Evolutionary conservation across 2,888 invertebrate genomes (phyloP), one percentile per base, ranked within the genome.

Genomic region (Lampropteryx suffumata): DNA sequence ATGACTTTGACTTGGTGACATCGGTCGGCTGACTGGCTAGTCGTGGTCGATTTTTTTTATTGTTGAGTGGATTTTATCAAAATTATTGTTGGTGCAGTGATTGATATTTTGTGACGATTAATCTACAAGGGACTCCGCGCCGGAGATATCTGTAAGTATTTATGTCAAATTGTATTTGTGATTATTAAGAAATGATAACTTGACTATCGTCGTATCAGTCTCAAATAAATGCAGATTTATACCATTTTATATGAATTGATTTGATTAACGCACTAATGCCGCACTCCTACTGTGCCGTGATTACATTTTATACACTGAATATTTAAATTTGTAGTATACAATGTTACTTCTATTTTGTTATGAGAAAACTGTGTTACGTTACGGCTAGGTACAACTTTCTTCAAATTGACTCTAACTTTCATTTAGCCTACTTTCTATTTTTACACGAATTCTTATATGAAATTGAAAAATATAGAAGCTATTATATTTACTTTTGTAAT

Each of bases 131-230:
- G 59, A 62, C 58, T 54, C 61, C 63, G 57, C 56, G 59, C 68
- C 65, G 67, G 61, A 50, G 57, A 61, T 69, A 71, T 55, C 67
- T 55, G 81, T 82, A 55, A 79, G 81, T 79, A 67, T 59, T 59
- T 43, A 0, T 41, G 26, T 14, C 47, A 46, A 61, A 55, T 55
- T 34, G 57, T 57, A 53, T 44, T 40, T 51, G 30, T 46, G 62
- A 59, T 55, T 55, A 60, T 37, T 51, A 37, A 9, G 2, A 26
- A 46, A 46, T 41, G 45, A 61, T 50, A 53, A 50, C 40, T 58
- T 48, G 41, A 24, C 17, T 45, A 55, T 50, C 48, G 33, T 21
- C 36, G 28, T 49, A 55, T 58, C 40, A 32, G 37, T 24, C 29
- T 1, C 10, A 17, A 51, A 32, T 59, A 50, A 55, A 56, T 48